A percentile compares a stretch with the other conserved stretches of the same genome.
Conservation (phyloP, 2,113 vertebrate species). For the Myotis davidii region DNA sequence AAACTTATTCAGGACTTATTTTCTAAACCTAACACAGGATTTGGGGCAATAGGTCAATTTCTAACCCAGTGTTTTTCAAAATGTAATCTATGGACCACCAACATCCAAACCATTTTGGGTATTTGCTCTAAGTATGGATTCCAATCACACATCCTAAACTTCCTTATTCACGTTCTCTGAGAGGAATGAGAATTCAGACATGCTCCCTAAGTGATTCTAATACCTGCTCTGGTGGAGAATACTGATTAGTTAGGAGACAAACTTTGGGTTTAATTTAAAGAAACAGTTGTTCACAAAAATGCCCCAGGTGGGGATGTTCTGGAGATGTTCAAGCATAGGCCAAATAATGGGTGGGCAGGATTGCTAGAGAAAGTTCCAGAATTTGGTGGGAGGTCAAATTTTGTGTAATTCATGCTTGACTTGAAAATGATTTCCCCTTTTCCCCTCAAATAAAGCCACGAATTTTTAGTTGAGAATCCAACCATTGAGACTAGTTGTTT, state of each 20-base stretch:
- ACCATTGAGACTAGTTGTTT: not conserved
- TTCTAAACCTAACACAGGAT: not conserved
- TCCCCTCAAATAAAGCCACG: not conserved
- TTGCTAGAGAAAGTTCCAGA: not conserved
- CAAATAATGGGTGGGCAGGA: not conserved
- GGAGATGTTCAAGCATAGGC: not conserved
- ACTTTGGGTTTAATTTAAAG: not conserved
- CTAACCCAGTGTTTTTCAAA: slow-evolving; percentile 11
- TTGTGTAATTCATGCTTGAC: not conserved
- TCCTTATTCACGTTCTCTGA: not conserved
- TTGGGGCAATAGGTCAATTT: not conserved
- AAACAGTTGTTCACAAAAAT: not conserved
- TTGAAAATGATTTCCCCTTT: not conserved
- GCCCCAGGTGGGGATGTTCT: not conserved
- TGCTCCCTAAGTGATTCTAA: not conserved
- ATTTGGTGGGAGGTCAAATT: not conserved
- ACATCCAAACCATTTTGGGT: not conserved
- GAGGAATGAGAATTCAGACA: not conserved
- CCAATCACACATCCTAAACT: not conserved
- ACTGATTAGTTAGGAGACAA: not conserved
- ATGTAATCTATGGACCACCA: not conserved
- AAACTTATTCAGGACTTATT: not conserved
- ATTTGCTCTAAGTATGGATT: not conserved
- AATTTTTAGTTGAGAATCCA: slow-evolving; percentile 24
- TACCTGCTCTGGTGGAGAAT: not conserved